phyloP scores from a whole-genome alignment of 2,113 vertebrate genomes.

The Tachysurus fulvidraco region DNA sequence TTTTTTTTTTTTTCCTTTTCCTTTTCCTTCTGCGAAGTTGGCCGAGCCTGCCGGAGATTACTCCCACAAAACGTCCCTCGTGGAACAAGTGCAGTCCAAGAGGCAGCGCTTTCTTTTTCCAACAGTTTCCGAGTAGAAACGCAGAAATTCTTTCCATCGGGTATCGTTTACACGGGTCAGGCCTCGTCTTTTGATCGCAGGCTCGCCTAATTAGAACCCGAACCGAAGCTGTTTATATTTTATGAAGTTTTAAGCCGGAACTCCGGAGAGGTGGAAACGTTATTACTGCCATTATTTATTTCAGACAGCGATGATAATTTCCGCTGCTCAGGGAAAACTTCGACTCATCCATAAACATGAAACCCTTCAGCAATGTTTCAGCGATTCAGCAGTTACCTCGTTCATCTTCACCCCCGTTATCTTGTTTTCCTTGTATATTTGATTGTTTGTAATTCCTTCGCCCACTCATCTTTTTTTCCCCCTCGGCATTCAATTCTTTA shows the following conservation, averaged over 20 bases:
- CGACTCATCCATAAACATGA: slow-evolving; percentile 41
- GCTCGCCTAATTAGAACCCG: not conserved
- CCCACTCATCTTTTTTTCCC: not conserved
- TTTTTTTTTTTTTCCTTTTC: no score
- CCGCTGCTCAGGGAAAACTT: not conserved
- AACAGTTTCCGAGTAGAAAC: no score
- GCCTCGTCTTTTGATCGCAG: not conserved
- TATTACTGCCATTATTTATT: not conserved
- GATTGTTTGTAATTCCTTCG: slow-evolving; percentile 28
- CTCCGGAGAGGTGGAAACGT: slow-evolving; percentile 11
- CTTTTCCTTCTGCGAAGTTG: slow-evolving; percentile 11
- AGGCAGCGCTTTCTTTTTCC: not conserved
- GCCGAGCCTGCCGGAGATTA: not conserved
- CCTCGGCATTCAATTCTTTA: not conserved
- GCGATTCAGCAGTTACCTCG: slow-evolving; percentile 33
- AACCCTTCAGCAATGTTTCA: slow-evolving; percentile 16
- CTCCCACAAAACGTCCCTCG: slow-evolving; percentile 18
- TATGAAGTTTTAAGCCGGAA: not conserved
- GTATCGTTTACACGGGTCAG: not conserved
- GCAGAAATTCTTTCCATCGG: not conserved
- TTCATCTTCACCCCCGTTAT: not conserved
- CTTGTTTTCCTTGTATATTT: not conserved
- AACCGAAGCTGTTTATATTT: not conserved
- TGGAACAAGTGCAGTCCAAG: not conserved
- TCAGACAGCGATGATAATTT: not conserved